Base-by-base conservation (phyloP, 2,113 vertebrate genomes). In the Clinocottus analis region DNA sequence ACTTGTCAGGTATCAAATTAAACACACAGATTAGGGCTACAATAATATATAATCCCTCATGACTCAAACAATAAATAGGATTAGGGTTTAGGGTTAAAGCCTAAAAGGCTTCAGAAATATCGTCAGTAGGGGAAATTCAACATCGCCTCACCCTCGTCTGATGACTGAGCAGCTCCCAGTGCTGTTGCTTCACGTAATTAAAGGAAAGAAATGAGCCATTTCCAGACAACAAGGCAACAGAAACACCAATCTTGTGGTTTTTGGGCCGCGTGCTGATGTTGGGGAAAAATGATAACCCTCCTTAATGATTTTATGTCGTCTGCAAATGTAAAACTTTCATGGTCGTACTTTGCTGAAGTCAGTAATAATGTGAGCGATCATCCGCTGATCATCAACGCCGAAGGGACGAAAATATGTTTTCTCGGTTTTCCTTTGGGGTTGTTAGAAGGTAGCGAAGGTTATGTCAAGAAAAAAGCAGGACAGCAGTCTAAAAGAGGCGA, bases 161-260 rank as follows among this genome's bases (percentile, higher is more conserved):
- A 74, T 62, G 75, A 67, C 77, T 19, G 72, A 67, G 82, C 72
- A 14, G 29, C 59, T 71, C 85, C 79, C 23, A 25, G 9, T 63
- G 59, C 75, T 67, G 79, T 61, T 61, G 19, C 80, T 82, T 16
- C 74, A 90, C 62, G 66, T 87, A 78, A 86, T 89, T 87, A 89
- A n/a, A 80, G 23, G 69, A 64, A 77, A 76, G 49, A 80, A 82
- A 89, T 84, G 85, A 85, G 59, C 78, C 85, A 77, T 82, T 83
- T 5, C 79, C 73, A 63, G 39, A 56, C 72, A 62, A 41, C 47
- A 33, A 47, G 53, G 72, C 53, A 55, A 85, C 51, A 80, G 70
- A 75, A 75, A 80, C 56, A 69, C 19, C 76, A 75, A 37, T 75
- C 58, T 51, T 29, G 5, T 71, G 11, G 58, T 31, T 55, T 74